Conservation (phyloP, 64 coral and sea anemone genomes). For the Astreopora myriophthalma region DNA sequence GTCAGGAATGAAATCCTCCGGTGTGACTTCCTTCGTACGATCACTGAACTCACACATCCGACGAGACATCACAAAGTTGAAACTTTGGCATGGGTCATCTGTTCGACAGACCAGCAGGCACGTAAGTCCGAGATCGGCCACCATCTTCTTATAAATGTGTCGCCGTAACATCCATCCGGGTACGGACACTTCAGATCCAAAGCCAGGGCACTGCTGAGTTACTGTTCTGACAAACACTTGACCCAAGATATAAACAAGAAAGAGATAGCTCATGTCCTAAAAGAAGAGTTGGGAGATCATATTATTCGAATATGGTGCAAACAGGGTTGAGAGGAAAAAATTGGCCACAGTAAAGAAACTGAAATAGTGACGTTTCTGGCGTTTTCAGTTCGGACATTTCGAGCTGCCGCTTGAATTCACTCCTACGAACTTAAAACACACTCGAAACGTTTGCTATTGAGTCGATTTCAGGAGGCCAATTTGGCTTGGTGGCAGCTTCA, state of each 20-base stretch:
- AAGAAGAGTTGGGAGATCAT: neutral
- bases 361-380: too few relatives aligned
- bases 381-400: too few relatives aligned
- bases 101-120: neutral
- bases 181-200: neutral
- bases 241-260: neutral
- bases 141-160: neutral
- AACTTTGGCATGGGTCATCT: neutral
- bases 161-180: neutral
- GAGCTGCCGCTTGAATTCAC: too few relatives aligned
- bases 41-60: neutral
- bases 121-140: neutral
- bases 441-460: too few relatives aligned
- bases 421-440: too few relatives aligned
- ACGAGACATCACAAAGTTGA: neutral
- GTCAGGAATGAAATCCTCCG: neutral
- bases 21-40: neutral
- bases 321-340: too few relatives aligned
- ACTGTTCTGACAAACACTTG: neutral
- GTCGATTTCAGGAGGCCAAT: too few relatives aligned
- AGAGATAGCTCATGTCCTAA: neutral
- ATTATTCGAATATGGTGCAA: too few relatives aligned
- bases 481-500: too few relatives aligned
- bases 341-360: too few relatives aligned
- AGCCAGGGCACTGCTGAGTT: neutral